Evolutionary conservation across 2,113 vertebrate genomes (phyloP).

Genomic region (Panurus biarmicus): DNA sequence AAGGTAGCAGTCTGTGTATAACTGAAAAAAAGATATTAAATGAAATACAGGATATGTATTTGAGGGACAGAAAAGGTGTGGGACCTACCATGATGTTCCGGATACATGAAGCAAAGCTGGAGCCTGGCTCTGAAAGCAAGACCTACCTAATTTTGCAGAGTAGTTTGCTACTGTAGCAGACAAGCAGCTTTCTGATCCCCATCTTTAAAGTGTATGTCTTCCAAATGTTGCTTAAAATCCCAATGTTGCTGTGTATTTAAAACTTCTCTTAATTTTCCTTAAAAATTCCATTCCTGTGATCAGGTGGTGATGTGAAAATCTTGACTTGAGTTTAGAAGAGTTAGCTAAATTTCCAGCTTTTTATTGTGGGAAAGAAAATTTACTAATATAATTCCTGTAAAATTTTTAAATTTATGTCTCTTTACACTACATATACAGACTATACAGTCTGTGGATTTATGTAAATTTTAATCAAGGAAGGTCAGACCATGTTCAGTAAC

Average conservation of each 20-base stretch:
- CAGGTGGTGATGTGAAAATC: background rate
- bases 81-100: background rate
- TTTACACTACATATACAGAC: background rate
- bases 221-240: background rate
- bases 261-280: background rate
- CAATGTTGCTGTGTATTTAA: background rate
- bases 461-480: background rate
- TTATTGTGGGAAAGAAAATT: background rate
- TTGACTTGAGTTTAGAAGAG: background rate
- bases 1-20: background rate
- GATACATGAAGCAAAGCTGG: background rate
- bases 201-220: background rate
- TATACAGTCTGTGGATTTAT: background rate
- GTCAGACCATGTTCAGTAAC: background rate
- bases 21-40: background rate
- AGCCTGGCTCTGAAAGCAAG: background rate
- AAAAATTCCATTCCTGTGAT: background rate
- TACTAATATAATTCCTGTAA: background rate
- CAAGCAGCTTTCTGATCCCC: background rate
- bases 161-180: background rate
- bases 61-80: background rate
- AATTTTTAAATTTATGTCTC: background rate
- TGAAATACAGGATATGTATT: background rate
- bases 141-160: background rate
- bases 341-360: background rate